These are phyloP conservation scores for Anoura caudifer DNA, from an alignment of 2,113 vertebrate species.

Conservation along the genomic window DNA sequence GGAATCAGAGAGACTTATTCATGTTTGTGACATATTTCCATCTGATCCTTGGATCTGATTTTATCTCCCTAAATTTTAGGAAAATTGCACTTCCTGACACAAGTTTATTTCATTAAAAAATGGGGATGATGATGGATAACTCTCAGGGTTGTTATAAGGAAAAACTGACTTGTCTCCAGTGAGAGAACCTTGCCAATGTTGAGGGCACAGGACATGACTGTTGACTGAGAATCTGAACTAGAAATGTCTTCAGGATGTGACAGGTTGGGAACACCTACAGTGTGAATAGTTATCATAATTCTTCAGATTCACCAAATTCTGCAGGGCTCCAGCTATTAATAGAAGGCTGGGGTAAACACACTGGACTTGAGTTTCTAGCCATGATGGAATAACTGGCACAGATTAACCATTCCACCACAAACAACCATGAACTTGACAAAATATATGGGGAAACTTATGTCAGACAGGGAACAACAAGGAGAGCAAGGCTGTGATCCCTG, in stretches of 20 bases:
- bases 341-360: background rate
- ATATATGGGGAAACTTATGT: background rate
- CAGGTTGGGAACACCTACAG: background rate
- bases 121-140: background rate
- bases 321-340: background rate
- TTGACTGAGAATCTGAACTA: background rate
- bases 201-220: background rate
- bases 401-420: background rate
- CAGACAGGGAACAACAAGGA: background rate
- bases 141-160: background rate
- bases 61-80: background rate
- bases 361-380: background rate
- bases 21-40: background rate
- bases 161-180: background rate
- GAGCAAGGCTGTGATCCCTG: background rate
- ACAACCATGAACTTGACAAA: background rate
- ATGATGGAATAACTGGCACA: background rate
- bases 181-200: background rate
- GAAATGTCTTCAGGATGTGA: background rate
- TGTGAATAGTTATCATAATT: background rate
- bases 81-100: background rate
- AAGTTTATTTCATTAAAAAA: background rate
- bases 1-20: background rate
- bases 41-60: background rate
- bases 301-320: background rate